Evolutionary conservation across 2,888 invertebrate species (phyloP), one percentile per base, ranked within the genome.

Genomic region (Micoletzkya japonica): DNA sequence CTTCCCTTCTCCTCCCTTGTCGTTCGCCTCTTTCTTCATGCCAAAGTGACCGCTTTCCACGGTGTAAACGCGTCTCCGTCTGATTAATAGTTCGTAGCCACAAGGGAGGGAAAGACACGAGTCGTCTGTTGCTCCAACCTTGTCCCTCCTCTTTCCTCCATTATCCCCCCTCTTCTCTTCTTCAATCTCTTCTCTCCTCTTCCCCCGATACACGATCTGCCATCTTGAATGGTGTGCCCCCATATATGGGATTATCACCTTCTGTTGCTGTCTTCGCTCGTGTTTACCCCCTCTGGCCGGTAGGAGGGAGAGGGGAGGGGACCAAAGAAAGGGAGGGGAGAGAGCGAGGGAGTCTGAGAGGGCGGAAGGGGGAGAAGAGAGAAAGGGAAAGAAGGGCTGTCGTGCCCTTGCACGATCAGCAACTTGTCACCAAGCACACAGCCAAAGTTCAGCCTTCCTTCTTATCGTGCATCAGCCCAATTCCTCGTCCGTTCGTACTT

Each of bases 101-200:
- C n/a, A n/a, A n/a, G n/a, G n/a, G n/a, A n/a, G n/a, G n/a, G n/a
- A n/a, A n/a, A n/a, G n/a, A n/a, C n/a, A n/a, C n/a, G n/a, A n/a
- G n/a, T n/a, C 20, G 20, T 44, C 44, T 44, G 20, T 44, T 10
- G 44, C 10, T 44, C 14, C 10, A 14, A 44, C 10, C 44, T 44
- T 44, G 14, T 44, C 30, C 14, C 30, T 56, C 24, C 14, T 56
- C 39, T 58, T 58, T 28, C 30, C 28, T 59, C 39, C 10, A 32
- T 34, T 14, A 59, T 34, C n/a, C 34, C 44, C 60, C 4, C 58
- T 50, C 50, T 24, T 63, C 63, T 63, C n/a, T 26, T 32, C n/a
- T 49, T 50, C 50, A 14, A 44, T 50, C 20, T 44, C 20, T 10
- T 14, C 10, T 44, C 6, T 28, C 39, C 32, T 30, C 17, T 61